Evolutionary conservation across 2,888 invertebrate species (phyloP).

Genomic region (Philonicus albiceps): DNA sequence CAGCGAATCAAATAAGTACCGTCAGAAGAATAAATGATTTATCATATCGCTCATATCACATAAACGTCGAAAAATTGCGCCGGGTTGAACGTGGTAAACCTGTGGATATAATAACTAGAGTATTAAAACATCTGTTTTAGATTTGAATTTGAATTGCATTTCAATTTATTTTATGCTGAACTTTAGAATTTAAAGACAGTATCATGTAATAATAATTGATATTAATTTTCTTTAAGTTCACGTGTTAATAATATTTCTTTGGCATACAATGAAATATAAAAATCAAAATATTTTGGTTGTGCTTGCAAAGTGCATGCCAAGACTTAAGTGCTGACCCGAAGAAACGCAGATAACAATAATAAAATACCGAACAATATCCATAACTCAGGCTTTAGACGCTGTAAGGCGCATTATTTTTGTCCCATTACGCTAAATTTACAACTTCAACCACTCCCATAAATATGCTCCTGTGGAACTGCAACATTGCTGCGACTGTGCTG

Average conservation of each 20-base stretch:
- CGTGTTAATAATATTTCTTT: neutral
- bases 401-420: constrained; percentile 47
- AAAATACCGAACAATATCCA: constrained; percentile 39
- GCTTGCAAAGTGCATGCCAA: constrained; percentile 12
- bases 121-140: no score
- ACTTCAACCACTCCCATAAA: constrained; percentile 41
- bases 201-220: neutral
- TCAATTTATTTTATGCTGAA: no score
- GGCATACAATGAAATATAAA: neutral
- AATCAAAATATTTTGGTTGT: neutral
- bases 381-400: constrained; percentile 46
- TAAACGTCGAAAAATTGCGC: no score
- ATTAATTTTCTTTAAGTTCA: neutral
- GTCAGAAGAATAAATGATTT: no score
- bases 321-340: constrained; percentile 31
- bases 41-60: no score
- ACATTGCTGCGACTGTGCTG: constrained; percentile 27
- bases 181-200: no score
- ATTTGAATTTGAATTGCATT: no score
- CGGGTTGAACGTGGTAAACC: no score
- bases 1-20: no score
- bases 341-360: constrained; percentile 38
- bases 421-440: constrained; percentile 46
- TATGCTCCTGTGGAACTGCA: constrained; percentile 26
- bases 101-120: no score